Evolutionary conservation across 2,113 vertebrate genomes (phyloP).

Genomic region (Aspiorhynchus laticeps): DNA sequence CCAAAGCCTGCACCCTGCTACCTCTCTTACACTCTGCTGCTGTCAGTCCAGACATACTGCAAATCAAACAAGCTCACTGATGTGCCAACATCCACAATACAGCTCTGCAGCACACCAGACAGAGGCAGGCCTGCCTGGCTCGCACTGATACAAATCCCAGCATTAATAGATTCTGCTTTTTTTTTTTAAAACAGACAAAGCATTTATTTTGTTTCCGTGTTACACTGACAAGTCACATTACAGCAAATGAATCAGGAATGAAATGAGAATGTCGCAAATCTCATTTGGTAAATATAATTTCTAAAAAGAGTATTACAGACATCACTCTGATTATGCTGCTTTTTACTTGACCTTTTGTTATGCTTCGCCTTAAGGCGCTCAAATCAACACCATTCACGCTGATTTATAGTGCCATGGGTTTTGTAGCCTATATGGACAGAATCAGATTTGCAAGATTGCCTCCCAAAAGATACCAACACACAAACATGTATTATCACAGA

Average conservation of each 20-base stretch:
- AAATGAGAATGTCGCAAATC: background rate
- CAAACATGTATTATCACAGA: constrained; percentile 7
- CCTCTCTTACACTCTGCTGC: constrained; percentile 21
- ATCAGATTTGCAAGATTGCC: background rate
- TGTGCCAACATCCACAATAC: constrained; percentile 21
- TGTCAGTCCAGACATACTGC: constrained; percentile 23
- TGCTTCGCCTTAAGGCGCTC: background rate
- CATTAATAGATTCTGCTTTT: constrained; percentile 1
- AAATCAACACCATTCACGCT: background rate
- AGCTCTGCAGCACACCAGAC: background rate
- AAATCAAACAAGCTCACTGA: constrained; percentile 22
- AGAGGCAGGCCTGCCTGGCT: constrained; percentile 16
- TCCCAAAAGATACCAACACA: constrained; percentile 7
- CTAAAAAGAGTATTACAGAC: background rate
- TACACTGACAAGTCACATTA: background rate
- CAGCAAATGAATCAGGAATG: background rate
- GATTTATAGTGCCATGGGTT: background rate
- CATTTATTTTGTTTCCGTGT: background rate
- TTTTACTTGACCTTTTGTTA: constrained; percentile 23
- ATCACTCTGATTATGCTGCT: constrained; percentile 22
- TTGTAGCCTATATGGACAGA: background rate
- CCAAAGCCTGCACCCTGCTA: constrained; percentile 55
- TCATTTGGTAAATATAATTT: constrained; percentile 37
- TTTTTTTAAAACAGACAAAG: background rate
- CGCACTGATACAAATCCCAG: constrained; percentile 26